Base-by-base conservation (phyloP, 2,797 vertebrate species). In the Astyanax mexicanus region DNA sequence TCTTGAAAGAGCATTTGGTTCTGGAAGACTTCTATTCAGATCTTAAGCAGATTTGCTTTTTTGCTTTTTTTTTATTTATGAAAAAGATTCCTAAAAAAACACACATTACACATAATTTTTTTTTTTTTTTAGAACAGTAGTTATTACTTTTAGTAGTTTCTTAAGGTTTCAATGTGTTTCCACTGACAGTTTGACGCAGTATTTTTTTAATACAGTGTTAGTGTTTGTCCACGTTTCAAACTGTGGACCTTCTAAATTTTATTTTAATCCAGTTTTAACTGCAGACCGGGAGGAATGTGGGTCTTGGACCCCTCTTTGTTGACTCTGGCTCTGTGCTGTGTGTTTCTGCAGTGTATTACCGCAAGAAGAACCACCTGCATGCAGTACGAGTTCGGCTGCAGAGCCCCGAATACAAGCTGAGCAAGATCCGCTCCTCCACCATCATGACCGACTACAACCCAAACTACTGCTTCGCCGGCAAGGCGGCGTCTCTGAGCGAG, bases 371-470 rank as follows among this genome's bases (percentile, higher is more conserved):
- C 76, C 88, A 95, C 55, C 85, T 96, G 72, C 93, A 95, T 35
- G 94, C 95, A 1, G 92, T 95, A 32, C 90, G 94, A 75, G 82
- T 91, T 10, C 92, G 89, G 55, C 88, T 96, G 65, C 95, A 95
- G 82, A 96, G 94, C 82, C 95, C 96, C 0, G 95, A 96, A 79
- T 96, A 96, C 62, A 95, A 98, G 81, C 91, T 98, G 83, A 98
- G 95, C 79, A 96, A 98, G 87, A 95, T 97, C 88, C 94, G 90
- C 49, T 96, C 95, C 0, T 97, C 96, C 55, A 93, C 93, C 86
- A 95, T 97, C 86, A 97, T 95, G 95, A 98, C 96, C 0, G 95
- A 97, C 84, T 96, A 96, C 89, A 97, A 96, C 78, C 96, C 96
- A 11, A 96, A 97, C 90, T 98, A 97, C 87, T 97, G 95, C 90